phyloP scores from a whole-genome alignment of 2,888 invertebrate species.

The Venusia cambrica region DNA sequence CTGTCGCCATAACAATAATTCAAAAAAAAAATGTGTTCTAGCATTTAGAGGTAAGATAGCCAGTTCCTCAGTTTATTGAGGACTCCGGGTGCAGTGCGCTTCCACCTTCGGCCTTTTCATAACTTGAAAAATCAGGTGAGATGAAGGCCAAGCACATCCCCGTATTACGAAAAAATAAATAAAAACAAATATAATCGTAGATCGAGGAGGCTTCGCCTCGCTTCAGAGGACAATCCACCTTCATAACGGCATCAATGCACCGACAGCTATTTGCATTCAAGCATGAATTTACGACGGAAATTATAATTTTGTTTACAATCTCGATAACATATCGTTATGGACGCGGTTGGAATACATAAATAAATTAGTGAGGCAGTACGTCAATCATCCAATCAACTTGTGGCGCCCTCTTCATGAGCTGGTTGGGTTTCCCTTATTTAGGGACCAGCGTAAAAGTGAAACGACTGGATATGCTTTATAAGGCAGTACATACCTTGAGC shows the following conservation, averaged over 20 bases:
- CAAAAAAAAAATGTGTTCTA: no score
- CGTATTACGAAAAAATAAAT: no score
- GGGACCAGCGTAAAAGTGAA: conserved; percentile 22
- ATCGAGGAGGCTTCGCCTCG: no score
- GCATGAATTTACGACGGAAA: conserved; percentile 27
- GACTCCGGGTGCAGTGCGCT: no score
- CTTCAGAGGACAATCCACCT: conserved; percentile 2
- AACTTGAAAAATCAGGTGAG: no score
- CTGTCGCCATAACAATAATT: no score
- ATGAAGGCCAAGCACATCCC: no score
- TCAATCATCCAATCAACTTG: conserved; percentile 73
- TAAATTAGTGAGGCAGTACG: conserved; percentile 48
- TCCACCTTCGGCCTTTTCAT: no score
- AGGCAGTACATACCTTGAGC: no score
- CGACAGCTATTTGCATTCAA: conserved; percentile 19
- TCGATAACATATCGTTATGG: conserved; percentile 53
- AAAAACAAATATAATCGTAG: no score
- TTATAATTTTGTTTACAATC: conserved; percentile 47
- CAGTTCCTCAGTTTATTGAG: no score
- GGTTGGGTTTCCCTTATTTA: conserved; percentile 28
- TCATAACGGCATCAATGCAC: conserved; percentile 10
- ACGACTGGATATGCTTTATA: not conserved
- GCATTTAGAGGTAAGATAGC: no score
- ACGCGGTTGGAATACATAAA: conserved; percentile 43
- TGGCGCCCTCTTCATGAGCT: conserved; percentile 40